Evolutionary conservation across 2,888 invertebrate genomes (phyloP).

Genomic region (Sarcophaga caerulescens): DNA sequence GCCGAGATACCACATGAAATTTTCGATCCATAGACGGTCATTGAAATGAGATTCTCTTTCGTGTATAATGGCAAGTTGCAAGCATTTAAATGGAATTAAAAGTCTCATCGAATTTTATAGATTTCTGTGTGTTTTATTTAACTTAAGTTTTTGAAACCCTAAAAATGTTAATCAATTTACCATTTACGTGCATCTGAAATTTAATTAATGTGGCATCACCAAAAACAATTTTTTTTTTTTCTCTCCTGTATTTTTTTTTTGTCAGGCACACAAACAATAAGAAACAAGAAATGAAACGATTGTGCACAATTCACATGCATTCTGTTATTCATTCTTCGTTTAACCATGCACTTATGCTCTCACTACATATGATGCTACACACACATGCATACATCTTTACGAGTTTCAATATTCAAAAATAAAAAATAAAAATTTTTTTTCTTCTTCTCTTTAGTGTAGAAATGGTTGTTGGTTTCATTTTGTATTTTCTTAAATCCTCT

Average conservation of each 20-base stretch:
- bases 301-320: constrained; percentile 48
- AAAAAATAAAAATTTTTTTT: constrained; percentile 3
- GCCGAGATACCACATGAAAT: too few species aligned
- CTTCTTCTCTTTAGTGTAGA: background rate
- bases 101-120: too few species aligned
- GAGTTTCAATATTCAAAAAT: constrained; percentile 12
- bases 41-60: too few species aligned
- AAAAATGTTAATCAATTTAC: too few species aligned
- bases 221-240: background rate
- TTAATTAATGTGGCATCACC: constrained; percentile 14
- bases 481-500: constrained; percentile 56
- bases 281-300: constrained; percentile 36
- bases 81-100: too few species aligned
- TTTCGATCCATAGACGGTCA: too few species aligned
- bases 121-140: too few species aligned
- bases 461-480: constrained; percentile 64
- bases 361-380: background rate
- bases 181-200: too few species aligned
- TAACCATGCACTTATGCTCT: constrained; percentile 15
- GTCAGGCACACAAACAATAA: constrained; percentile 5
- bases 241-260: background rate
- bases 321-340: constrained; percentile 16
- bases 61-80: too few species aligned
- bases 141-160: too few species aligned
- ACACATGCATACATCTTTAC: background rate